Conservation (phyloP, 2,888 invertebrate species). For the Fissipunctia ypsillon region DNA sequence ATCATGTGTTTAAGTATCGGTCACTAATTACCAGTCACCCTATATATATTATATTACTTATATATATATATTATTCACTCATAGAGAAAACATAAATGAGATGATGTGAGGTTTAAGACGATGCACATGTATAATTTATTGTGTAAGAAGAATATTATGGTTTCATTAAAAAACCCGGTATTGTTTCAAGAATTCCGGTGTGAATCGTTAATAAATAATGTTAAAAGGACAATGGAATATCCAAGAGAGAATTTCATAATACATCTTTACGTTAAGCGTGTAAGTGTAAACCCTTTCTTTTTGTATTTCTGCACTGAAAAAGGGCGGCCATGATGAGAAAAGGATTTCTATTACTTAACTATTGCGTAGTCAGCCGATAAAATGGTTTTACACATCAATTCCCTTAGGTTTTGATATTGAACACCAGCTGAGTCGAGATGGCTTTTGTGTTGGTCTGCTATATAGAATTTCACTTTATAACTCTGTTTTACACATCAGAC, state of each 20-base stretch:
- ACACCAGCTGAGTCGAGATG: background rate
- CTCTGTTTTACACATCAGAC: no score
- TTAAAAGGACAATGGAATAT: constrained; percentile 30
- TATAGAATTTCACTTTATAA: background rate
- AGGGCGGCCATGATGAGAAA: constrained; percentile 2
- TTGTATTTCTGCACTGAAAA: constrained; percentile 1
- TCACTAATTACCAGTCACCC: no score
- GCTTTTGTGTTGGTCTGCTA: background rate
- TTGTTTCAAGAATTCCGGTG: constrained; percentile 26
- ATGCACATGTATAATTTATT: background rate
- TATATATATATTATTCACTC: no score
- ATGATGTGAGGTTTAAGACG: background rate
- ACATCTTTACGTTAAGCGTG: constrained; percentile 10
- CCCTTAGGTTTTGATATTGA: constrained; percentile 15
- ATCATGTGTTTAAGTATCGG: no score
- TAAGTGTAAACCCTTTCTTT: background rate
- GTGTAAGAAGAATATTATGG: constrained; percentile 14
- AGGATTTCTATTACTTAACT: constrained; percentile 17
- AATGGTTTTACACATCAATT: constrained; percentile 5
- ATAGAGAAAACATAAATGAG: no score
- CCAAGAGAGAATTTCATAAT: constrained; percentile 32
- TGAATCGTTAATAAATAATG: constrained; percentile 18
- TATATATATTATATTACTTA: no score
- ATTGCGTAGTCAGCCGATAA: constrained; percentile 6
- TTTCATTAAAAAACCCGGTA: constrained; percentile 8